Base-by-base conservation (phyloP, 2,113 vertebrate species). In the Callipepla squamata region DNA sequence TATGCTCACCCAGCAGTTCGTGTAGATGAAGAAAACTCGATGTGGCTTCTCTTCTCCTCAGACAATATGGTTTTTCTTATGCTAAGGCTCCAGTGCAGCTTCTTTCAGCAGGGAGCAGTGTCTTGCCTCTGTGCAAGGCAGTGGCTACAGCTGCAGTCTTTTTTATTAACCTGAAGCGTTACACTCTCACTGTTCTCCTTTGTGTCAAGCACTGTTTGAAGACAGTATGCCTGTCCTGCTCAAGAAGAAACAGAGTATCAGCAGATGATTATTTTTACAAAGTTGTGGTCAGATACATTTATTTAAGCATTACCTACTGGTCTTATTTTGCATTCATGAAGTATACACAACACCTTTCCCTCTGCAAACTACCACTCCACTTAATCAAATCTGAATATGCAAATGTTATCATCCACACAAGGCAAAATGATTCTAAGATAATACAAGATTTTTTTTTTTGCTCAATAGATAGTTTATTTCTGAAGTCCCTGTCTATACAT, bases 101-200 rank as follows among this genome's bases (percentile, higher is more conserved):
- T 77, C 72, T 67, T 83, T 94, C 85, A 95, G 90, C 85, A 95
- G 93, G 81, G 85, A 93, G 90, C 85, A 95, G 92, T 38, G 74
- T 70, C 92, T 85, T 94, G 76, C 82, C 85, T 91, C 63, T 63
- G 23, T 66, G 42, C 45, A 32, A 53, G 42, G 67, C 75, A 87
- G 50, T 42, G 80, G 89, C 69, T 90, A 67, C 74, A 77, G 74
- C 80, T 88, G 84, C 82, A 92, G 8, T 82, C 36, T 80, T 87
- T 82, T 80, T 74, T 63, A 83, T 34, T 78, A 77, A 95, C 90
- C 90, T 94, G 85, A 62, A 74, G 76, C 0, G 0, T 80, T 91
- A 75, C 19, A 70, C 38, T 7, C 91, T 81, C 0, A 1, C 34
- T 65, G 9, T 76, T 84, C 81, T 73, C 30, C 53, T 90, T 62